phyloP scores from a whole-genome alignment of 2,113 vertebrate genomes.

The Cyprinodon variegatus region DNA sequence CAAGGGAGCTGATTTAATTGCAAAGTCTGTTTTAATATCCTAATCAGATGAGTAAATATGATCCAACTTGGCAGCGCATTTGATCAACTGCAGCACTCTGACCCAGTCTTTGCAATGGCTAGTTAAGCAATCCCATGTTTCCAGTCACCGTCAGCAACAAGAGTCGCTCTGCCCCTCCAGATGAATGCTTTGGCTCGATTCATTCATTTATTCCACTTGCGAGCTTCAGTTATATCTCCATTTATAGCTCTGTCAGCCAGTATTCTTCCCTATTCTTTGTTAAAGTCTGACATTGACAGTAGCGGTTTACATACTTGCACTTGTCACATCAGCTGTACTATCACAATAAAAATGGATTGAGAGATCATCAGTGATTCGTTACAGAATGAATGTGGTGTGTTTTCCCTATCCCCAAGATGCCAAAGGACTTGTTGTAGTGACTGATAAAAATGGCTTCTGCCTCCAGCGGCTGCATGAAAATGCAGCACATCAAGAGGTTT shows the following conservation, averaged over 20 bases:
- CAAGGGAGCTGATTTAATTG: not conserved
- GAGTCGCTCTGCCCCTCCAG: conserved; percentile 22
- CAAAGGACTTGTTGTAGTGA: conserved; percentile 51
- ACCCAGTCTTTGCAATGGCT: conserved; percentile 12
- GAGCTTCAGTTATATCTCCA: conserved; percentile 20
- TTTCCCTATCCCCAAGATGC: conserved; percentile 32
- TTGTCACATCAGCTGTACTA: conserved; percentile 16
- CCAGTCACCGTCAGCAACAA: conserved; percentile 5
- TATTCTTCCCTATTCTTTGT: not conserved
- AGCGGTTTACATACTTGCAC: not conserved
- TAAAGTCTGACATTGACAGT: not conserved
- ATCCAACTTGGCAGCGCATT: conserved; percentile 4
- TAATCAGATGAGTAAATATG: not conserved
- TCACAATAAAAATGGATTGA: conserved; percentile 54
- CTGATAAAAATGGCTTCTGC: conserved; percentile 54
- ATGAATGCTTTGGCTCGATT: conserved; percentile 40
- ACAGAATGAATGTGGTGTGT: conserved; percentile 28
- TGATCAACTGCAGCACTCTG: conserved; percentile 3
- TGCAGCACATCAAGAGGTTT: conserved; percentile 31
- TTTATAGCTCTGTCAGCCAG: conserved; percentile 32
- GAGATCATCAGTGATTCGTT: conserved; percentile 65
- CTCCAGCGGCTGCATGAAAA: conserved; percentile 29
- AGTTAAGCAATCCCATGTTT: conserved; percentile 27
- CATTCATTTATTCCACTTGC: conserved; percentile 48
- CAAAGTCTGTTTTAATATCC: not conserved